These are phyloP conservation scores for Galleria mellonella DNA, from an alignment of 1,140 invertebrate species.

Conservation along the genomic window DNA sequence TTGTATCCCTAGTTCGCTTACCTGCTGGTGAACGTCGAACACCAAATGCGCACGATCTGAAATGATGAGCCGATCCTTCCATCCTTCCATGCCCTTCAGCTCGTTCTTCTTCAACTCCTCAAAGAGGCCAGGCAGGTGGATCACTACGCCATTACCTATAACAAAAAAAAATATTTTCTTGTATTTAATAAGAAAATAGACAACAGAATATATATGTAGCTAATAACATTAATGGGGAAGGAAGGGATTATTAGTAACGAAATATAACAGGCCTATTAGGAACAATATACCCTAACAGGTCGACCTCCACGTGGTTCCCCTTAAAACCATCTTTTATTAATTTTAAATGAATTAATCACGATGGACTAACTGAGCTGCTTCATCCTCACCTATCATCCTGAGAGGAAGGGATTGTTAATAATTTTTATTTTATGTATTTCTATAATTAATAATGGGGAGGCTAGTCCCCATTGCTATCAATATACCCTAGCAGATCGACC, in stretches of 20 bases:
- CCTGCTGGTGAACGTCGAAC: slow-evolving; percentile 92
- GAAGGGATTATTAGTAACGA: background rate
- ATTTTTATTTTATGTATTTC: too few species aligned
- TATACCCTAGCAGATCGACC: too few species aligned
- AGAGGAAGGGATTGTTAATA: too few species aligned
- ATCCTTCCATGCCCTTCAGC: slow-evolving; percentile 88
- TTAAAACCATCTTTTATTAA: background rate
- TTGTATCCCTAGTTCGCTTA: too few species aligned
- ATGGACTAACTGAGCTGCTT: too few species aligned
- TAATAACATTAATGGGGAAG: background rate
- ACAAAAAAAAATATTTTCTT: slow-evolving; percentile 20
- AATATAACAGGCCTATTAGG: too few species aligned
- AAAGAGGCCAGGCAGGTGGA: slow-evolving; percentile 96
- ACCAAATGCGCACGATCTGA: slow-evolving; percentile 97
- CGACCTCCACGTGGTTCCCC: too few species aligned
- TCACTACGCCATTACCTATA: slow-evolving; percentile 98
- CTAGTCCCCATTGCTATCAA: too few species aligned
- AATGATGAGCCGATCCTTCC: slow-evolving; percentile 91
- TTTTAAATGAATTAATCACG: too few species aligned
- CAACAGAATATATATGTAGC: background rate
- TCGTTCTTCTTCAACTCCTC: slow-evolving; percentile 96
- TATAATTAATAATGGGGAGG: too few species aligned
- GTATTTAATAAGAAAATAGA: background rate
- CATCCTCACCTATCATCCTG: too few species aligned
- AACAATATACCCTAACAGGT: too few species aligned